Conservation (phyloP, 2,113 vertebrate species). For the Myxocyprinus asiaticus region DNA sequence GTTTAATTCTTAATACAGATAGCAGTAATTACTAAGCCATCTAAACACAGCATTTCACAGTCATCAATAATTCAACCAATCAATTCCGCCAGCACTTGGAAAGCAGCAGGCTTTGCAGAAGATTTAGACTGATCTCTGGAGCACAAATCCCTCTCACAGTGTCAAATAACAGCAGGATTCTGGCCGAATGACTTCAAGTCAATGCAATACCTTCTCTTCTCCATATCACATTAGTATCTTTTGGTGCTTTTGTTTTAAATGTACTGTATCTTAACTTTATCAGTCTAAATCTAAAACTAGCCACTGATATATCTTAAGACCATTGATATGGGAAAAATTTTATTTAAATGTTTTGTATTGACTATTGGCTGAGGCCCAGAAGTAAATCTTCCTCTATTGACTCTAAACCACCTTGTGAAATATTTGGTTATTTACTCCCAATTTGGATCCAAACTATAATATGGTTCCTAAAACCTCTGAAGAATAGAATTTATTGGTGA, state of each 20-base stretch:
- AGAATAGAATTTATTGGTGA: not conserved
- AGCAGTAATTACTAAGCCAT: conserved; percentile 45
- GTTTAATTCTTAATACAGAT: conserved; percentile 44
- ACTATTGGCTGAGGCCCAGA: not conserved
- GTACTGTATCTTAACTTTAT: not conserved
- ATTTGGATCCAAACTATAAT: not conserved
- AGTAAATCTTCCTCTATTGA: not conserved
- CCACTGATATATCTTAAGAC: not conserved
- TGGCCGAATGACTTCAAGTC: not conserved
- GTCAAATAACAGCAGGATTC: not conserved
- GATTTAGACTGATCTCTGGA: conserved; percentile 7
- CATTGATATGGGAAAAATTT: conserved; percentile 3
- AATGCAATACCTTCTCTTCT: not conserved
- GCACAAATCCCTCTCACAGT: not conserved
- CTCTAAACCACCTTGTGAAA: not conserved
- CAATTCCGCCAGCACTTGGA: conserved; percentile 25
- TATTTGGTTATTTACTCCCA: not conserved
- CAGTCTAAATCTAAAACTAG: conserved; percentile 12
- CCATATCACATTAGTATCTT: not conserved
- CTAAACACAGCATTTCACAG: conserved; percentile 48
- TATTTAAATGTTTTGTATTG: conserved; percentile 23
- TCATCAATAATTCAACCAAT: conserved; percentile 47
- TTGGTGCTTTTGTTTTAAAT: not conserved
- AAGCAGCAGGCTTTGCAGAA: conserved; percentile 10
- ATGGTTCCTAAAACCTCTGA: not conserved